These are phyloP conservation scores for Eudorcas thomsonii DNA, from an alignment of 2,113 vertebrate species.

Conservation along the genomic window DNA sequence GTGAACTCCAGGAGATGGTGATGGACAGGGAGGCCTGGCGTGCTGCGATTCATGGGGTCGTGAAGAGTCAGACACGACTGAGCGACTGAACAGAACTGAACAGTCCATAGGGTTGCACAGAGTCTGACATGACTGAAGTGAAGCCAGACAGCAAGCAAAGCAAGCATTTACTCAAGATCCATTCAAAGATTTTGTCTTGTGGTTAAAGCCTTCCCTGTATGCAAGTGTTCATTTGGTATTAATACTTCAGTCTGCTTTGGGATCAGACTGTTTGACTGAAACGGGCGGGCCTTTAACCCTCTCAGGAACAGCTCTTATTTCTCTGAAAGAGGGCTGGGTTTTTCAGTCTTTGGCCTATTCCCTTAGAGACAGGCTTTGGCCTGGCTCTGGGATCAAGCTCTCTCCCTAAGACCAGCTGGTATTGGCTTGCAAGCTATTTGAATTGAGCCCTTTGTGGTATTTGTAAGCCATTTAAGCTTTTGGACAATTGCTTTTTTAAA, in stretches of 20 bases:
- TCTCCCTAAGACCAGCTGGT: neutral
- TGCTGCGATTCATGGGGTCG: no score
- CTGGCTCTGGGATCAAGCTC: neutral
- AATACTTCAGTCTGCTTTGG: neutral
- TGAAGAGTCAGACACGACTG: no score
- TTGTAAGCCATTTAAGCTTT: neutral
- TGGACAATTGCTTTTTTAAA: neutral
- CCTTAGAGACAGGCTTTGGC: neutral
- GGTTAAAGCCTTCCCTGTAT: neutral
- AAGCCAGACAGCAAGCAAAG: neutral
- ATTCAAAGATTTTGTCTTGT: neutral
- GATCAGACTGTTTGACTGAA: neutral
- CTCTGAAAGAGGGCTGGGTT: neutral
- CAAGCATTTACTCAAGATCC: neutral
- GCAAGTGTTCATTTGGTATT: neutral
- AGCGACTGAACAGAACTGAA: neutral
- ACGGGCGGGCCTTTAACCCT: neutral
- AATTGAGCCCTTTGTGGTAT: neutral
- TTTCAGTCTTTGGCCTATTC: neutral
- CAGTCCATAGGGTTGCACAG: neutral
- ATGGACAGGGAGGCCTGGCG: no score
- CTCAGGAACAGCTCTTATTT: neutral
- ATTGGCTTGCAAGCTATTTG: neutral
- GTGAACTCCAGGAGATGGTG: no score
- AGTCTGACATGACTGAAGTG: neutral